Evolutionary conservation across 2,888 invertebrate genomes (phyloP).

Genomic region (Lasioglossum leucozonium): DNA sequence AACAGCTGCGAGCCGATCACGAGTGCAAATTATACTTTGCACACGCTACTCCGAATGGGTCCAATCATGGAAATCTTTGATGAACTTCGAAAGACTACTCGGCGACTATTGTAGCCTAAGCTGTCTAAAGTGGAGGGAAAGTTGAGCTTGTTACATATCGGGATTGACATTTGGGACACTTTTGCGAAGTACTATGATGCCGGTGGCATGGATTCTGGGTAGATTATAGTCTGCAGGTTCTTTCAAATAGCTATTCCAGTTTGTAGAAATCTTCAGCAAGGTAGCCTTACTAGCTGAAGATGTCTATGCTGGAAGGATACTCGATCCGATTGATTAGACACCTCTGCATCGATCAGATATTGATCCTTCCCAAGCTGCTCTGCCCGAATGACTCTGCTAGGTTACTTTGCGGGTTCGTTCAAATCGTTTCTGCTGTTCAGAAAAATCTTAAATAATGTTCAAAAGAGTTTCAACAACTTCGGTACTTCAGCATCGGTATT

Average conservation of each 20-base stretch:
- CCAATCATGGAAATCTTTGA: neutral
- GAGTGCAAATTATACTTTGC: slow-evolving; percentile 15
- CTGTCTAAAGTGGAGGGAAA: neutral
- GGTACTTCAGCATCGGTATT: neutral
- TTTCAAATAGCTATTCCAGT: neutral
- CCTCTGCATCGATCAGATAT: neutral
- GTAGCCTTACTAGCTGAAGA: neutral
- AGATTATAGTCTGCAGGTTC: neutral
- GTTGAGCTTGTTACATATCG: neutral
- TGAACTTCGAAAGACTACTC: neutral
- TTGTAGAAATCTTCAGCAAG: neutral
- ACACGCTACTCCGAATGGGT: neutral
- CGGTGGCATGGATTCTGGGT: too few species aligned
- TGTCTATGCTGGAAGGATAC: neutral
- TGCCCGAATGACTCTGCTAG: neutral
- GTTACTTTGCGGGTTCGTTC: neutral
- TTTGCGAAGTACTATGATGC: neutral
- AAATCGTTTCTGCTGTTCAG: too few species aligned
- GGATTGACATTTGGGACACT: neutral
- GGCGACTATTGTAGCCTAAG: neutral
- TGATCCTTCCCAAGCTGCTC: neutral
- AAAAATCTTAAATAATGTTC: neutral
- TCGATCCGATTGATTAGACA: neutral
- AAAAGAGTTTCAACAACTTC: neutral
- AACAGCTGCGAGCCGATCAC: slow-evolving; percentile 57